Conservation (phyloP, 2,888 invertebrate genomes). For the Sericinus montela region DNA sequence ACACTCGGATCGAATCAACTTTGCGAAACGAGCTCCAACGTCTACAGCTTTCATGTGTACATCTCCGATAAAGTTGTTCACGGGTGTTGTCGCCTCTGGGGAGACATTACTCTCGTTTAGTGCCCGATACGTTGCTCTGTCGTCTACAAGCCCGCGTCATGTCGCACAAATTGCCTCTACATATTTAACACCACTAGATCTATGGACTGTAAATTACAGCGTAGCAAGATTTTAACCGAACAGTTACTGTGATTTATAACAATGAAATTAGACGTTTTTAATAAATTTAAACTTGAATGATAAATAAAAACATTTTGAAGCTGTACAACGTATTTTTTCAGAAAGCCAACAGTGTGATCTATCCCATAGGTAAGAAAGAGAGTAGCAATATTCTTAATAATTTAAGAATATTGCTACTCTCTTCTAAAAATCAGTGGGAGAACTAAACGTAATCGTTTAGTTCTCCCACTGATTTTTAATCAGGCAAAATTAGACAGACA, state of each 20-base stretch:
- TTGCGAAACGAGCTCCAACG: not conserved
- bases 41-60: slow-evolving; percentile 2
- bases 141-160: slow-evolving; percentile 12
- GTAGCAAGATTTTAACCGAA: not conserved
- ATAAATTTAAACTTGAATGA: not conserved
- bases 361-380: no score
- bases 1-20: no score
- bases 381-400: no score
- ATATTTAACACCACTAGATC: slow-evolving; percentile 11
- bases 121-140: slow-evolving; percentile 13
- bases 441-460: no score
- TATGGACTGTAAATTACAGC: slow-evolving; percentile 3
- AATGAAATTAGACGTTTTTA: not conserved
- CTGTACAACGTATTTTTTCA: no score
- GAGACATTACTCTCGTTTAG: slow-evolving; percentile 17
- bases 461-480: no score
- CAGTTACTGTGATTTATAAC: not conserved
- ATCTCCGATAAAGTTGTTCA: slow-evolving; percentile 15
- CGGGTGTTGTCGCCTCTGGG: slow-evolving; percentile 14
- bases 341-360: no score
- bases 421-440: no score
- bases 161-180: slow-evolving; percentile 16
- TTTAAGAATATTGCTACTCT: no score
- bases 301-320: no score
- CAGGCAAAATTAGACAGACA: no score